Percentiles rank a stretch among this genome's conserved stretches.
Evolutionary conservation across 2,888 invertebrate genomes (phyloP).

Genomic region (Protonemura montana): DNA sequence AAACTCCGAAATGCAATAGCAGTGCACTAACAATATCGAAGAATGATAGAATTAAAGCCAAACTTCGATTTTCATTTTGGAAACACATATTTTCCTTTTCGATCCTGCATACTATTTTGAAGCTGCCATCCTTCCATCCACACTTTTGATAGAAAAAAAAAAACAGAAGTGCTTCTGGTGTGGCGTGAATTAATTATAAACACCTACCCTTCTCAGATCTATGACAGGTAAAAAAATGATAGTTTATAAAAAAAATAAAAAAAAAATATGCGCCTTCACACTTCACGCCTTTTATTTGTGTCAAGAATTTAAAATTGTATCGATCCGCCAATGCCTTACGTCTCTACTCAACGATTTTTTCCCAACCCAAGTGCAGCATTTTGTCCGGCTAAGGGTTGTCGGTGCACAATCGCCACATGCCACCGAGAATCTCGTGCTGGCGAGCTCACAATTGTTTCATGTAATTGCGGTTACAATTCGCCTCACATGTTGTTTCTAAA

Average conservation of each 20-base stretch:
- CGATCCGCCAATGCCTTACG: background rate
- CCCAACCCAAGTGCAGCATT: background rate
- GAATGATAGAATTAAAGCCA: too few species aligned
- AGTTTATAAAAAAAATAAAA: background rate
- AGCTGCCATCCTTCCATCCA: background rate
- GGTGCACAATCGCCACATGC: background rate
- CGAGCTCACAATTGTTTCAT: background rate
- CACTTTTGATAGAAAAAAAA: background rate
- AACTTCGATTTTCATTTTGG: too few species aligned
- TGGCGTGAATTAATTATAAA: background rate
- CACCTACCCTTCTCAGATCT: background rate
- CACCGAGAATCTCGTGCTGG: background rate
- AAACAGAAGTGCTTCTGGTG: background rate
- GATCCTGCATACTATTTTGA: background rate
- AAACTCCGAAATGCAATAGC: too few species aligned
- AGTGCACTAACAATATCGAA: too few species aligned
- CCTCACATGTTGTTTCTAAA: constrained; percentile 7
- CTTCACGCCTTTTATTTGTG: background rate
- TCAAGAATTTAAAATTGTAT: background rate
- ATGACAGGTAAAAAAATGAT: background rate
- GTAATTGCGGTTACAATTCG: background rate
- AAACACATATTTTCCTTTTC: too few species aligned
- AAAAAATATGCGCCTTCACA: background rate
- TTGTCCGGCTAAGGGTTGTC: too few species aligned
- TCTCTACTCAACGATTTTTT: background rate